Base-by-base conservation (phyloP, 2,797 vertebrate species). In the Sebastes itinus region DNA sequence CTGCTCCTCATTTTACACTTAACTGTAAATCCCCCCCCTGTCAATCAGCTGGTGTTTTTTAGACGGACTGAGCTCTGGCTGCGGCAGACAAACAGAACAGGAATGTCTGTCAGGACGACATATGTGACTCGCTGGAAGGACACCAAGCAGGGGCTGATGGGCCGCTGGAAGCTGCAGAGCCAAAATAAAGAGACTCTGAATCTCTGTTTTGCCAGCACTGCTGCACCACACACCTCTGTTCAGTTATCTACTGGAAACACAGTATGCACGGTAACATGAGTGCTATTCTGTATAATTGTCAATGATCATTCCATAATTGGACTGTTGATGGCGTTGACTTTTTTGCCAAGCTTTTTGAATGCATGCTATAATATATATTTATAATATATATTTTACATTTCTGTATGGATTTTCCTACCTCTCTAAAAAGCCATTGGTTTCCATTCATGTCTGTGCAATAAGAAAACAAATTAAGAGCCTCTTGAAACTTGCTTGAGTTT, bases 101-200 rank as follows among this genome's bases (percentile, higher is more conserved):
- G 83, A 87, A 81, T 59, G 66, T 78, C 77, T 81, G 78, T 82
- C 76, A 82, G 81, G 81, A 76, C 20, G 9, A 77, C 82, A 88
- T 64, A 59, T 89, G 78, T 72, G 77, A 75, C 58, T 7, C 16
- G 28, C 30, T 75, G 79, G 84, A 90, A 58, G 49, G 49, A 65
- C 75, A 84, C 72, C 63, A 76, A 68, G 68, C 38, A 16, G 58
- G 11, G 62, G 32, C 67, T 46, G 52, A 28, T 38, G 18, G 52
- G 38, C 18, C 6, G 14, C 49, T 73, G 14, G 28, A 18, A 32
- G 12, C 81, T 55, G 54, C 70, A 32, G 49, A 71, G 72, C 27
- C 68, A 74, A 75, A 84, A 76, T 54, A 65, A 61, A 59, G 74
- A 6, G 38, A 12, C 42, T 64, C 25, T 42, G 20, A 84, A 70